Conservation (phyloP, 2,797 vertebrate species). For the Mormyrus hasselquistii region DNA sequence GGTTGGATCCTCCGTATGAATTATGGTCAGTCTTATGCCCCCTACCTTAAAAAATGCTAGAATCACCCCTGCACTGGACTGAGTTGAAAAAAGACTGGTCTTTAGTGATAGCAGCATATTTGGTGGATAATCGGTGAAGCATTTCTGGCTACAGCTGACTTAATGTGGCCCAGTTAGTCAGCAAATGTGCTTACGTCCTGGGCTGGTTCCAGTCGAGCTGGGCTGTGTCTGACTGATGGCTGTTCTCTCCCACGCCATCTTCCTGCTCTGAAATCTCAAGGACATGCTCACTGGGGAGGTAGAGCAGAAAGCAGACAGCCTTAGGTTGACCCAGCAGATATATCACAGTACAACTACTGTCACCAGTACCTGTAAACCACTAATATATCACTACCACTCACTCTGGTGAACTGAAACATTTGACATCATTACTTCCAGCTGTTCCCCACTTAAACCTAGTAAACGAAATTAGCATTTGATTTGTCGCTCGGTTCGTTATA, state of each 20-base stretch:
- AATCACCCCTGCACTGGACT: neutral
- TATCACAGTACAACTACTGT: neutral
- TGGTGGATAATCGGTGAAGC: neutral
- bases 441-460: neutral
- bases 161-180: neutral
- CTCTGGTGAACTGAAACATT: neutral
- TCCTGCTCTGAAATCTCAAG: constrained; percentile 87
- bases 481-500: neutral
- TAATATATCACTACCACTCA: neutral
- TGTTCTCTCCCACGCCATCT: constrained; percentile 93
- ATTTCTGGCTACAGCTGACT: neutral
- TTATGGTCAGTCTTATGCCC: neutral
- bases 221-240: constrained; percentile 68
- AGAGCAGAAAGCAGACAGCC: neutral
- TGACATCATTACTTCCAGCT: neutral
- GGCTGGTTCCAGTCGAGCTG: constrained; percentile 87
- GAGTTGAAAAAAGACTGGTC: neutral
- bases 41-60: neutral
- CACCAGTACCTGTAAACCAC: neutral
- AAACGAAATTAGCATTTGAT: neutral
- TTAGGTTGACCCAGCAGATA: neutral
- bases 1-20: neutral
- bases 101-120: neutral
- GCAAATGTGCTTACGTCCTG: constrained; percentile 66
- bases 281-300: constrained; percentile 52